Conservation (phyloP, 2,797 vertebrate species). For the Chrysocyon brachyurus region DNA sequence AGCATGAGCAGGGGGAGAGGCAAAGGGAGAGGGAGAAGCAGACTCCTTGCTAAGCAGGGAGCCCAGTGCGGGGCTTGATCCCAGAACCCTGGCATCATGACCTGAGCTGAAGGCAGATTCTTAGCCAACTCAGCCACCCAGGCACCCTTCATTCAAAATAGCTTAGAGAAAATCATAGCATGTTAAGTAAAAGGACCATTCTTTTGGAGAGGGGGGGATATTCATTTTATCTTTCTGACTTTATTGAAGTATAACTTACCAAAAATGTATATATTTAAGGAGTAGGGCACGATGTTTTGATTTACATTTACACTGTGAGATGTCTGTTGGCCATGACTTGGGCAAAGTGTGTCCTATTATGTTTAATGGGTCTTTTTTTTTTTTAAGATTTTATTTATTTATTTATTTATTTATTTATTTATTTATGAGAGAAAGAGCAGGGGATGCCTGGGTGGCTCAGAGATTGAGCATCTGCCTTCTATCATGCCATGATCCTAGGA, state of each 20-base stretch:
- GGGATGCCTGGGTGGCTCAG: no score
- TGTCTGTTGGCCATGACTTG: neutral
- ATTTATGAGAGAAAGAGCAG: no score
- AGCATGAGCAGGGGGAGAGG: no score
- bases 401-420: neutral
- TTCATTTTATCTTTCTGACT: neutral
- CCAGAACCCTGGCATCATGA: no score
- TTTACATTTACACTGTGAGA: no score
- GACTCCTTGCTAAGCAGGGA: no score
- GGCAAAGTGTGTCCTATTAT: neutral
- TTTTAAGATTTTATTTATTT: neutral
- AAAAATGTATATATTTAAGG: neutral
- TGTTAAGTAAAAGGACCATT: neutral
- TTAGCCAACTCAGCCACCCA: no score
- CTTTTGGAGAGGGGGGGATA: neutral
- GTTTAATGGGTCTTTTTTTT: neutral
- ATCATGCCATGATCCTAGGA: no score
- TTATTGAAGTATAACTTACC: neutral
- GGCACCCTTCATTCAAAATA: neutral
- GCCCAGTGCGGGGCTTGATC: no score
- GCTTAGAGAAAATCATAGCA: neutral
- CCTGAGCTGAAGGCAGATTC: no score
- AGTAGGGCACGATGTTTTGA: neutral
- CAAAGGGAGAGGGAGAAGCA: no score
- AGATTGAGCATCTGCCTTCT: no score